Evolutionary conservation across 2,888 invertebrate species (phyloP).

Genomic region (Adelphocoris suturalis): DNA sequence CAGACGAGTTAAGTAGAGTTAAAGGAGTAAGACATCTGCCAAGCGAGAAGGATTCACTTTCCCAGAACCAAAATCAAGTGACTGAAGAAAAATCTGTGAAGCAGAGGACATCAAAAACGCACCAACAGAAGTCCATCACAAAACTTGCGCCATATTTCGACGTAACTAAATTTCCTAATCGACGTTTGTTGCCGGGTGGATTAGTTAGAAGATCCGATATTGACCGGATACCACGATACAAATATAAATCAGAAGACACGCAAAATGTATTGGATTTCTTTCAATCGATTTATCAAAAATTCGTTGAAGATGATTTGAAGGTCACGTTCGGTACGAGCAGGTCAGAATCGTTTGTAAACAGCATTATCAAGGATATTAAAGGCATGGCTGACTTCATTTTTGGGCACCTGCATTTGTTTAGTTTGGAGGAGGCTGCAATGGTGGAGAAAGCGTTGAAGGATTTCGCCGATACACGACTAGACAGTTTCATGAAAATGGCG

Average conservation of each 20-base stretch:
- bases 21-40: background rate
- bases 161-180: background rate
- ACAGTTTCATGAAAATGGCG: background rate
- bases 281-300: background rate
- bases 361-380: slow-evolving; percentile 5
- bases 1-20: background rate
- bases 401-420: slow-evolving; percentile 28
- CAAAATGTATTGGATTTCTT: background rate
- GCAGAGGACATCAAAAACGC: background rate
- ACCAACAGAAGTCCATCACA: background rate
- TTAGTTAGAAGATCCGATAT: slow-evolving; percentile 22
- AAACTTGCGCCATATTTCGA: background rate
- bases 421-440: background rate
- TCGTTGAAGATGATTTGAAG: slow-evolving; percentile 36
- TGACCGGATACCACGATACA: slow-evolving; percentile 18
- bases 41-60: background rate
- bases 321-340: background rate
- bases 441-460: slow-evolving; percentile 14
- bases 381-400: slow-evolving; percentile 48
- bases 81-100: background rate
- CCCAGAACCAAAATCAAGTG: background rate
- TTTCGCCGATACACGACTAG: slow-evolving; percentile 43
- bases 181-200: background rate
- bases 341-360: slow-evolving; percentile 7
- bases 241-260: slow-evolving; percentile 1